Evolutionary conservation across 2,888 invertebrate species (phyloP).

Genomic region (Tortrix viridana): DNA sequence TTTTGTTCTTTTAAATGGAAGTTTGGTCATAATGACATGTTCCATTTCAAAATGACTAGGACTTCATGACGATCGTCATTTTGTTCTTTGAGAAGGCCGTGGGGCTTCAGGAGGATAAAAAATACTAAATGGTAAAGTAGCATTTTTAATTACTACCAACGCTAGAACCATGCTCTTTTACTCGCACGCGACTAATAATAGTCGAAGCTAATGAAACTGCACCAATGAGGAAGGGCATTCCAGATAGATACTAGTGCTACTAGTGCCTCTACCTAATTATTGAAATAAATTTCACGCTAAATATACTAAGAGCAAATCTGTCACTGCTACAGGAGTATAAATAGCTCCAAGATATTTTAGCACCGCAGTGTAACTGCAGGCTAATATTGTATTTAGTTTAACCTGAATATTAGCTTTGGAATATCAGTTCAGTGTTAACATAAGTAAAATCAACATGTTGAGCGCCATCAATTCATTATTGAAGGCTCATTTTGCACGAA

Average conservation of each 20-base stretch:
- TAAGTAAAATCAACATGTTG: too few species aligned
- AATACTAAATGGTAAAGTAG: too few species aligned
- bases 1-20: too few species aligned
- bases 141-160: too few species aligned
- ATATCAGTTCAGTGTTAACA: neutral
- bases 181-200: neutral
- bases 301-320: constrained; percentile 56
- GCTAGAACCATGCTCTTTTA: too few species aligned
- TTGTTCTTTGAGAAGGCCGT: too few species aligned
- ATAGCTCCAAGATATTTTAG: constrained; percentile 54
- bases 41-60: too few species aligned
- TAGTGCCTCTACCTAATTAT: constrained; percentile 39
- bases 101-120: too few species aligned
- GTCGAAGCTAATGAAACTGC: neutral
- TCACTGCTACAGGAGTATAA: constrained; percentile 56
- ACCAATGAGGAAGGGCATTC: constrained; percentile 21
- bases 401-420: neutral
- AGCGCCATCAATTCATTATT: too few species aligned
- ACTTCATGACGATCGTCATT: too few species aligned
- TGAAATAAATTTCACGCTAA: constrained; percentile 51
- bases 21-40: too few species aligned
- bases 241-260: constrained; percentile 11
- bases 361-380: constrained; percentile 21
- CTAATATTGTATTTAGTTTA: constrained; percentile 16
- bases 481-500: too few species aligned